Evolutionary conservation across 2,888 invertebrate genomes (phyloP).

Genomic region (Coelogynopora nodosa): DNA sequence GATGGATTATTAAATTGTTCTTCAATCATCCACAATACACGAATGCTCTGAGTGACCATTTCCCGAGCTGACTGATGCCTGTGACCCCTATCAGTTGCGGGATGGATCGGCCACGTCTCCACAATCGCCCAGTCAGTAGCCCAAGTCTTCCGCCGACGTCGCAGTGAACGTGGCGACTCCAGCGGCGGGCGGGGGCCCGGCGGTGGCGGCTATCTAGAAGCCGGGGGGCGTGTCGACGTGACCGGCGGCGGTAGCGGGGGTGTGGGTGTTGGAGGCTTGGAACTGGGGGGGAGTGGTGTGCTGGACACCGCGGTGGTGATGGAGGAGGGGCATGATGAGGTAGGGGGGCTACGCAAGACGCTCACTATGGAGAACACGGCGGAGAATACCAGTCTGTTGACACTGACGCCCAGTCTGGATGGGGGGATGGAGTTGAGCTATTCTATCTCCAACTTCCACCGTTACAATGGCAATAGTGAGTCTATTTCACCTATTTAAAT

Average conservation of each 20-base stretch:
- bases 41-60: too few relatives aligned
- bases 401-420: not conserved
- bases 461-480: constrained; percentile 3
- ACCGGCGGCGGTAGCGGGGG: not conserved
- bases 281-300: not conserved
- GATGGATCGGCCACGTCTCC: not conserved
- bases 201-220: not conserved
- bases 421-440: constrained; percentile 17
- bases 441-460: not conserved
- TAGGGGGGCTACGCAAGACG: not conserved
- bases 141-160: not conserved
- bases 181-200: not conserved
- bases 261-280: not conserved
- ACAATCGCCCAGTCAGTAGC: constrained; percentile 8
- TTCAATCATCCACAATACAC: too few relatives aligned
- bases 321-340: not conserved
- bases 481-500: too few relatives aligned
- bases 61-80: not conserved
- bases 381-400: not conserved
- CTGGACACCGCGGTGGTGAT: not conserved
- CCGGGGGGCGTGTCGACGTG: not conserved
- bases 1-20: too few relatives aligned
- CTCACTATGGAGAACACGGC: not conserved
- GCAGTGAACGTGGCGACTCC: not conserved
- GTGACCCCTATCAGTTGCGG: not conserved